Evolutionary conservation across 2,888 invertebrate species (phyloP).

Genomic region (Andrena hattorfiana): DNA sequence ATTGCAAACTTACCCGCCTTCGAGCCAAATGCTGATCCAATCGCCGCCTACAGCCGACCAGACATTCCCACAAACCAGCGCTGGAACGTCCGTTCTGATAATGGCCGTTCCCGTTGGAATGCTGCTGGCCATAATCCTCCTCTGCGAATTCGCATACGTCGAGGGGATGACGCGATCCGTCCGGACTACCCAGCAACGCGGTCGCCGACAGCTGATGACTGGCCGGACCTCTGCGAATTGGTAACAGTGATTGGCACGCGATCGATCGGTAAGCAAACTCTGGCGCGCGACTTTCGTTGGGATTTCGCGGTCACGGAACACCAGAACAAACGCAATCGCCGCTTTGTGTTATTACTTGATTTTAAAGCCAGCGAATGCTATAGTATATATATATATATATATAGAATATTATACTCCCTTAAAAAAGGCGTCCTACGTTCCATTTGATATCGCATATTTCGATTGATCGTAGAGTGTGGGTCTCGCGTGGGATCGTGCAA

Average conservation of each 20-base stretch:
- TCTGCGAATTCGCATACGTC: conserved; percentile 90
- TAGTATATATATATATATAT: too few relatives aligned
- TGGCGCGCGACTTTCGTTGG: neutral
- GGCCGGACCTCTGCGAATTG: conserved; percentile 88
- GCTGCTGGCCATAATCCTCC: conserved; percentile 85
- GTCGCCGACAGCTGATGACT: conserved; percentile 94
- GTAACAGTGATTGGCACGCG: conserved; percentile 3
- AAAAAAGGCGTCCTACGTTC: too few relatives aligned
- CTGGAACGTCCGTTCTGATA: conserved; percentile 83
- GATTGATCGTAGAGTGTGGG: too few relatives aligned
- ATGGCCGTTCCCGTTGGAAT: conserved; percentile 80
- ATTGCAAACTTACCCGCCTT: conserved; percentile 88
- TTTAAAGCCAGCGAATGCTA: too few relatives aligned
- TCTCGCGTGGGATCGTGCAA: neutral
- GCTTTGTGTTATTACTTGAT: too few relatives aligned
- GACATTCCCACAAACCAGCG: conserved; percentile 90
- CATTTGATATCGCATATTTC: too few relatives aligned
- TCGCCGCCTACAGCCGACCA: conserved; percentile 90
- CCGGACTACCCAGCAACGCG: conserved; percentile 92
- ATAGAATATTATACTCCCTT: too few relatives aligned
- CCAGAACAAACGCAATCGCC: too few relatives aligned
- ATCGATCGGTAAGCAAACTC: neutral
- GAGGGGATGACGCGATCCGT: conserved; percentile 91
- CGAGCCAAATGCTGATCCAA: conserved; percentile 93
- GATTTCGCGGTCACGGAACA: neutral